Conservation (phyloP, 2,113 vertebrate species). For the Marmota flaviventris region DNA sequence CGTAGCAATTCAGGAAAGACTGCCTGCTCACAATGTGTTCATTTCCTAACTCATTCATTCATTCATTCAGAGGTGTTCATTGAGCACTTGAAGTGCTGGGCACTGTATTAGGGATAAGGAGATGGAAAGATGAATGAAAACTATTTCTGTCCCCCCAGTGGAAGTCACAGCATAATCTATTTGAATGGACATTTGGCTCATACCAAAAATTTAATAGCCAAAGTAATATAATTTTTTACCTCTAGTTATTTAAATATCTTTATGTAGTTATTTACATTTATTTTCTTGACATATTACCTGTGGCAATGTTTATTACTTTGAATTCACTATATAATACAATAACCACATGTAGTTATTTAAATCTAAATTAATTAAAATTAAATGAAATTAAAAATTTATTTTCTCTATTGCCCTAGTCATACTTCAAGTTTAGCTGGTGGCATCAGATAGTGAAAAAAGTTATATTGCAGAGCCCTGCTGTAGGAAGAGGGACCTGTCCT, state of each 20-base stretch:
- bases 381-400: not conserved
- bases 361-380: not conserved
- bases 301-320: not conserved
- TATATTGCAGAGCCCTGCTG: fast-evolving
- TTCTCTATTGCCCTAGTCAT: not conserved
- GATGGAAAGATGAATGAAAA: not conserved
- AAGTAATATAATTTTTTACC: not conserved
- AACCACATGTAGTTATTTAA: not conserved
- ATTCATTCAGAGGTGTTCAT: not conserved
- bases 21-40: not conserved
- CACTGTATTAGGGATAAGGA: not conserved
- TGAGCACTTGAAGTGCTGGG: not conserved
- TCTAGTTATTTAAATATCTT: not conserved
- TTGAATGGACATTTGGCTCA: not conserved
- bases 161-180: not conserved
- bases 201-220: not conserved
- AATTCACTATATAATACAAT: not conserved
- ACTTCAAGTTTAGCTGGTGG: not conserved
- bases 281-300: not conserved
- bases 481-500: not conserved
- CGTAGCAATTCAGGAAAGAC: not conserved
- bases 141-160: not conserved
- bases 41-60: not conserved
- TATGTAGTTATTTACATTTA: not conserved
- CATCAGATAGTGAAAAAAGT: fast-evolving